Conservation (phyloP, 2,113 vertebrate genomes). For the Halcyon senegalensis region DNA sequence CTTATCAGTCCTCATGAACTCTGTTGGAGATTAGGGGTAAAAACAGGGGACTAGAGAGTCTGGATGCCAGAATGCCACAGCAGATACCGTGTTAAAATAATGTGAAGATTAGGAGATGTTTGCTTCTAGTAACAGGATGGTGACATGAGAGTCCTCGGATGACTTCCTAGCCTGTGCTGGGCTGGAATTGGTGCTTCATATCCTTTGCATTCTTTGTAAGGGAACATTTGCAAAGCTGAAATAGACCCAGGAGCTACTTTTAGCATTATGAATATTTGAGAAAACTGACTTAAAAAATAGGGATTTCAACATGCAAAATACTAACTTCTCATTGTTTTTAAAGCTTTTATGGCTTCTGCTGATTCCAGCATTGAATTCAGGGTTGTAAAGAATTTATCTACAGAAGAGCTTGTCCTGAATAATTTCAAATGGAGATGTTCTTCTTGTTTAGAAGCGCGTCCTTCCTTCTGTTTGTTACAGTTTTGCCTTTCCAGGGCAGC, state of each 20-base stretch:
- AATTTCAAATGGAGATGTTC: background rate
- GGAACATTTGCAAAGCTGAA: background rate
- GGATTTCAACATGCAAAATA: background rate
- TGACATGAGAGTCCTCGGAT: background rate
- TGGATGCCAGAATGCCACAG: background rate
- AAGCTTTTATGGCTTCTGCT: background rate
- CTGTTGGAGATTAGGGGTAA: background rate
- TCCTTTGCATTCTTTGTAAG: background rate
- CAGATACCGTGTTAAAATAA: background rate
- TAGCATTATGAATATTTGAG: background rate
- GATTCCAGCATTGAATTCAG: background rate
- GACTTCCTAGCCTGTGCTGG: background rate
- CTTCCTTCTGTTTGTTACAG: background rate
- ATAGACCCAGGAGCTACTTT: background rate
- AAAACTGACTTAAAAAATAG: background rate
- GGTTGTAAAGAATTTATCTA: background rate
- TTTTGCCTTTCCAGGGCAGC: background rate
- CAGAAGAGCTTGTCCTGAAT: background rate
- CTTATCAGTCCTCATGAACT: background rate
- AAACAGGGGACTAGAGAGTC: background rate
- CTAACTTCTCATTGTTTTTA: background rate
- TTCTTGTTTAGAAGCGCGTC: background rate
- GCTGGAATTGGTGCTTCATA: background rate
- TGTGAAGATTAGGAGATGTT: background rate
- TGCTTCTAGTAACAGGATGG: background rate